Percentiles rank a stretch among this genome's conserved stretches.
Conservation (phyloP, 2,113 vertebrate genomes). For the Tupaia chinensis region DNA sequence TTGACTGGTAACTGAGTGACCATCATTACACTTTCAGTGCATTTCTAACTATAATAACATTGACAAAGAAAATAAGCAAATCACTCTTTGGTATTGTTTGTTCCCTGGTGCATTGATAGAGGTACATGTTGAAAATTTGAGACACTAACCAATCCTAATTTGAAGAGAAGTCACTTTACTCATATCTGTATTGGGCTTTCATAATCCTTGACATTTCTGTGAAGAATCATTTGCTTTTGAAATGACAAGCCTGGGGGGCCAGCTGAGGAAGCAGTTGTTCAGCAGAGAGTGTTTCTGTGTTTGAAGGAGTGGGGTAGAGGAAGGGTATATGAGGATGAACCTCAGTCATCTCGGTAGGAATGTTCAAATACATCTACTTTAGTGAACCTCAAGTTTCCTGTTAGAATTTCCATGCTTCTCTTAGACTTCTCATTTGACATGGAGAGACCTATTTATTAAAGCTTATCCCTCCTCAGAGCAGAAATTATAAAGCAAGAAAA, state of each 20-base stretch:
- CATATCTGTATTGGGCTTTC: neutral
- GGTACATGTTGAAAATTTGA: neutral
- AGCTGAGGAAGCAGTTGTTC: neutral
- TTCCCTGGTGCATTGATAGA: neutral
- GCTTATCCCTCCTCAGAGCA: constrained; percentile 31
- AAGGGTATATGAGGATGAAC: neutral
- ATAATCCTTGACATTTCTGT: neutral
- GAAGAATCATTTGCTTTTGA: constrained; percentile 31
- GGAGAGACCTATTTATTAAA: neutral
- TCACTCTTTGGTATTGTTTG: neutral
- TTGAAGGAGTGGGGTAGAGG: neutral
- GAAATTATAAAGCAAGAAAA: constrained; percentile 55
- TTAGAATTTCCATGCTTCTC: neutral
- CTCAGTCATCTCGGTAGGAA: neutral
- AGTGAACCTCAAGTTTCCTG: neutral
- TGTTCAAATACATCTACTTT: neutral
- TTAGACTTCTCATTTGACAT: neutral
- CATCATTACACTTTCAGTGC: neutral
- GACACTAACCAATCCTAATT: neutral
- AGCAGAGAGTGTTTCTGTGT: neutral
- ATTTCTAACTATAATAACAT: neutral
- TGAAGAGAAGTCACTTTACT: neutral
- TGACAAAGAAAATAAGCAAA: neutral
- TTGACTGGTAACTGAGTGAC: neutral
- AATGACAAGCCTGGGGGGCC: neutral